Evolutionary conservation across 2,888 invertebrate species (phyloP).

Genomic region (Orthosia incerta): DNA sequence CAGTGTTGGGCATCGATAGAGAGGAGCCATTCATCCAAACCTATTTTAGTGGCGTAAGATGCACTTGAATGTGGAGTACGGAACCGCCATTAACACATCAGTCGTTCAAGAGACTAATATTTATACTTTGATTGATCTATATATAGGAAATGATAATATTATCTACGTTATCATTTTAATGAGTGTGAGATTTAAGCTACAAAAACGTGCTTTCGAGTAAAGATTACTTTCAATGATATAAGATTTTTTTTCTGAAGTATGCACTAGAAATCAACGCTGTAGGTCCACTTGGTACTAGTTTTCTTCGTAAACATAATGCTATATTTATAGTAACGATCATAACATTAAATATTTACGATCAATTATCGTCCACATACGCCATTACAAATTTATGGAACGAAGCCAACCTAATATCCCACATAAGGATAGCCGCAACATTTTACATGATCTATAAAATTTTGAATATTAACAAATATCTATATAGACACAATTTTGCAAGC

Average conservation of each 20-base stretch:
- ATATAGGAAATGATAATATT: conserved; percentile 25
- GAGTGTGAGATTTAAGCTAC: conserved; percentile 1
- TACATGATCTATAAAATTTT: neutral
- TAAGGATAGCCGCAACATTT: conserved; percentile 49
- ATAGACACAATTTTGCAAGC: neutral
- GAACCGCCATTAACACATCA: conserved; percentile 64
- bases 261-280: conserved; percentile 47
- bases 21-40: conserved; percentile 69
- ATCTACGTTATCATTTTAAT: conserved; percentile 29
- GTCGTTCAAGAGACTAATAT: conserved; percentile 57
- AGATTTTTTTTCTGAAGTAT: conserved; percentile 22
- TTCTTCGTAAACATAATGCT: conserved; percentile 57
- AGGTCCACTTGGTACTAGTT: conserved; percentile 51
- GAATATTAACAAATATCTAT: neutral
- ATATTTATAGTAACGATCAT: conserved; percentile 53
- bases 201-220: conserved; percentile 14
- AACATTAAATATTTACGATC: conserved; percentile 69
- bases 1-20: conserved; percentile 72
- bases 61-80: conserved; percentile 56
- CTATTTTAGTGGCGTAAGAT: conserved; percentile 63
- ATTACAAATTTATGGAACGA: conserved; percentile 67
- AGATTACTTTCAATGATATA: conserved; percentile 22
- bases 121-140: conserved; percentile 38
- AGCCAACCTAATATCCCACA: conserved; percentile 64
- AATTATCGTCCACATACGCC: conserved; percentile 63